Evolutionary conservation across 2,797 vertebrate genomes (phyloP).

Genomic region (Melanogrammus aeglefinus): DNA sequence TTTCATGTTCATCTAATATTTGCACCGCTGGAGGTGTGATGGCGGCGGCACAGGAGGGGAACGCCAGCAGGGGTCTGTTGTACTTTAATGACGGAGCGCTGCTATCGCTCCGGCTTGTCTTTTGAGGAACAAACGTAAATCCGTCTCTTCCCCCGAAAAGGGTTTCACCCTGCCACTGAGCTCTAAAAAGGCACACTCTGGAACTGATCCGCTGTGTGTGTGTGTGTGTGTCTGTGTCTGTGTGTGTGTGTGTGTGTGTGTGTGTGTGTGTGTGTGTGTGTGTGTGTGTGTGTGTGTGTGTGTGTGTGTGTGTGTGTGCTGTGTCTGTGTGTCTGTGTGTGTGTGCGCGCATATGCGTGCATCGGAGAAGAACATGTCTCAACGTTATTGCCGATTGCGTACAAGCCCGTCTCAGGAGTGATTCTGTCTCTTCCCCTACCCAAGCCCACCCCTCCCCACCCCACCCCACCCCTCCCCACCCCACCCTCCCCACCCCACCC

Average conservation of each 20-base stretch:
- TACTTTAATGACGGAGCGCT: slow-evolving; percentile 20
- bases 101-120: slow-evolving; percentile 17
- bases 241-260: not conserved
- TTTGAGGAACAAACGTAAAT: slow-evolving; percentile 54
- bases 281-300: slow-evolving; percentile 16
- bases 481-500: not conserved
- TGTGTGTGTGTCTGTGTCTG: not conserved
- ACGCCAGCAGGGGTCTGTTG: not conserved
- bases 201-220: slow-evolving; percentile 66
- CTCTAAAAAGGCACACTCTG: slow-evolving; percentile 49
- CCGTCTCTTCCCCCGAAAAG: slow-evolving; percentile 54
- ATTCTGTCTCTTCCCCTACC: not conserved
- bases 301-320: not conserved
- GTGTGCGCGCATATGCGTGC: not conserved
- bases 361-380: not conserved
- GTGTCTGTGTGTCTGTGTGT: too few species aligned
- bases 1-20: not conserved
- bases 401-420: not conserved
- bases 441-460: not conserved
- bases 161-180: slow-evolving; percentile 51
- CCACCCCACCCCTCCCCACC: not conserved
- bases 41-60: not conserved
- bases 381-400: slow-evolving; percentile 1
- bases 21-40: not conserved
- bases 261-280: not conserved